Percentiles rank a stretch among this genome's conserved stretches.
Evolutionary conservation across 2,888 invertebrate genomes (phyloP).

Genomic region (Brachynemurus nebulosus): DNA sequence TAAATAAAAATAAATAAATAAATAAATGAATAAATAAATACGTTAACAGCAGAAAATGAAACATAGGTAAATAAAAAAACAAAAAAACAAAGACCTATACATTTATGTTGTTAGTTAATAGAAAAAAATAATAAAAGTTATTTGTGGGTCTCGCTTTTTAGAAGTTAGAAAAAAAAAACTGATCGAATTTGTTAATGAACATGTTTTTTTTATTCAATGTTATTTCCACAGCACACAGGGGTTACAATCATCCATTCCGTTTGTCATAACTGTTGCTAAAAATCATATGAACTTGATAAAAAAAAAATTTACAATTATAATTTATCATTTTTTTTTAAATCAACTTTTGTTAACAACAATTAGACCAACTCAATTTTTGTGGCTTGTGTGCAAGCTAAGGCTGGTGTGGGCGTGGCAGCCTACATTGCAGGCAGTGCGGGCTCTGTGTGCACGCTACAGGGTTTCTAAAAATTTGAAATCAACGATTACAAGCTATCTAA

Average conservation of each 20-base stretch:
- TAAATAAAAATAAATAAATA: no score
- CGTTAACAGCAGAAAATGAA: no score
- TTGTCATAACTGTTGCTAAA: background rate
- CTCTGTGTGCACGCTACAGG: constrained; percentile 18
- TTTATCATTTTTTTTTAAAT: constrained; percentile 1
- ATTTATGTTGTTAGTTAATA: no score
- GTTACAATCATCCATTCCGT: background rate
- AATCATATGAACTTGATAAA: background rate
- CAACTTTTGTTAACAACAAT: no score
- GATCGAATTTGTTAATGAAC: no score
- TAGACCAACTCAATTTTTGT: constrained; percentile 1
- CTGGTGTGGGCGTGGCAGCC: constrained; percentile 14
- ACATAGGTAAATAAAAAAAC: no score
- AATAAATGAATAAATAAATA: no score
- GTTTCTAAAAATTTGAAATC: background rate
- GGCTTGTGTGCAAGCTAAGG: constrained; percentile 14
- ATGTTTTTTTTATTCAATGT: background rate
- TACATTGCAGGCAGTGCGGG: constrained; percentile 16
- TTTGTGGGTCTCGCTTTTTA: constrained; percentile 3
- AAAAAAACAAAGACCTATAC: no score
- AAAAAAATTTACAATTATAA: background rate
- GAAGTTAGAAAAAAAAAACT: no score
- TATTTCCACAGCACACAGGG: constrained; percentile 7
- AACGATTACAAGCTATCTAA: constrained; percentile 4
- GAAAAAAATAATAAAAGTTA: no score